Evolutionary conservation across 1,140 invertebrate species (phyloP).

Genomic region (Drosophila miranda): DNA sequence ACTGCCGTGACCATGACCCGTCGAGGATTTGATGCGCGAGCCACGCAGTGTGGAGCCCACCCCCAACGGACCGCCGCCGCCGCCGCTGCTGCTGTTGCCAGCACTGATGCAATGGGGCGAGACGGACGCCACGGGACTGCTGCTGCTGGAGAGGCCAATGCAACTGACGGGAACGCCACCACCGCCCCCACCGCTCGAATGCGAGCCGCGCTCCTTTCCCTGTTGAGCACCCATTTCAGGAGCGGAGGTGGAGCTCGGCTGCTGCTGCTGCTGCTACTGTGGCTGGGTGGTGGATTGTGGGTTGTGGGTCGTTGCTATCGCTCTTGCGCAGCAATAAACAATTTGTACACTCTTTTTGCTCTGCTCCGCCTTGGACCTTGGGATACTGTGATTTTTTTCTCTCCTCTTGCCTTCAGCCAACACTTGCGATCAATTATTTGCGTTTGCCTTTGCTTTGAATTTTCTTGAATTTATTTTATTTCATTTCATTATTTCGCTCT

Average conservation of each 20-base stretch:
- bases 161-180: constrained; percentile 67
- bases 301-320: constrained; percentile 28
- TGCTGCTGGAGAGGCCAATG: constrained; percentile 70
- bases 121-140: constrained; percentile 64
- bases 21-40: constrained; percentile 82
- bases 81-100: constrained; percentile 33
- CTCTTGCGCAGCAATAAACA: constrained; percentile 49
- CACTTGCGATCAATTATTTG: constrained; percentile 55
- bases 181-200: constrained; percentile 60
- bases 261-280: not conserved
- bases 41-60: constrained; percentile 76
- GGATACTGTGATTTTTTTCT: constrained; percentile 35
- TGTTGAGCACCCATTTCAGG: constrained; percentile 92
- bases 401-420: constrained; percentile 13
- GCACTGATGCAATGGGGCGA: constrained; percentile 73
- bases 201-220: constrained; percentile 87
- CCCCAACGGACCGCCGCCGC: constrained; percentile 56
- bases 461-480: constrained; percentile 64
- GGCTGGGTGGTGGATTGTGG: constrained; percentile 34
- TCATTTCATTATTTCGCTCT: constrained; percentile 33
- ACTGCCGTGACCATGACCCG: constrained; percentile 80
- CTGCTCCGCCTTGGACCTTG: constrained; percentile 22
- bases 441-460: constrained; percentile 60
- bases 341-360: constrained; percentile 56
- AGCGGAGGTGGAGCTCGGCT: constrained; percentile 13